A percentile compares a stretch with the other conserved stretches of the same genome.
These are phyloP conservation scores for Drosophila persimilis DNA, from an alignment of 1,140 invertebrate species.

Conservation along the genomic window DNA sequence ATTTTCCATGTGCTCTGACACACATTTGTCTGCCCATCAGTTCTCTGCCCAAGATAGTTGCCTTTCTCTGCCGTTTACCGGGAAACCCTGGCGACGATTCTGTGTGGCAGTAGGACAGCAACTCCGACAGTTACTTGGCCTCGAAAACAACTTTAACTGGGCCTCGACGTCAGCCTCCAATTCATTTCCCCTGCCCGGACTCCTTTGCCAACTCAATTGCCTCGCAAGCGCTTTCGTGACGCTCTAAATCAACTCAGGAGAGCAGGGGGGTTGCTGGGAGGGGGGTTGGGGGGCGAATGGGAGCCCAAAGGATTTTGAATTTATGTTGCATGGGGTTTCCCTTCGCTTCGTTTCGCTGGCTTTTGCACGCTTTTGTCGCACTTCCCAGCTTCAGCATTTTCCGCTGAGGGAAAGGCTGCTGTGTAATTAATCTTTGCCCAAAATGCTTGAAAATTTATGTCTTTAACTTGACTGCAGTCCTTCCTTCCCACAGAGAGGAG, in stretches of 20 bases:
- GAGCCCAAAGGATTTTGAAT: constrained; percentile 48
- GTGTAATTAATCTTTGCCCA: constrained; percentile 80
- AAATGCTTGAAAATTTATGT: constrained; percentile 82
- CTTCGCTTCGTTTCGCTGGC: constrained; percentile 7
- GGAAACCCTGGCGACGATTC: too few relatives aligned
- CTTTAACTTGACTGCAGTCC: constrained; percentile 66
- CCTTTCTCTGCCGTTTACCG: too few relatives aligned
- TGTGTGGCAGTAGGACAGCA: too few relatives aligned
- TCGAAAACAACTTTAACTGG: not conserved
- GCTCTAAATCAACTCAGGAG: constrained; percentile 34
- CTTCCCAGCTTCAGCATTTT: not conserved
- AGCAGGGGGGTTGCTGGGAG: not conserved
- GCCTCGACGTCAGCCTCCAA: not conserved
- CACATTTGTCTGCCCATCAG: too few relatives aligned
- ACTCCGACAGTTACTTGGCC: too few relatives aligned
- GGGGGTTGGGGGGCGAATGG: not conserved
- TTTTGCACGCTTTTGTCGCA: constrained; percentile 28
- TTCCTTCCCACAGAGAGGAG: constrained; percentile 1
- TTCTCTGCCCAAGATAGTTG: too few relatives aligned
- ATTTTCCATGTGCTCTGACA: too few relatives aligned
- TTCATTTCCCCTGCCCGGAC: not conserved
- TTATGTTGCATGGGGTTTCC: constrained; percentile 66
- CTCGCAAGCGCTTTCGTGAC: constrained; percentile 32
- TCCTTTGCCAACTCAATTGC: constrained; percentile 33
- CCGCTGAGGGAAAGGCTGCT: constrained; percentile 37